Evolutionary conservation across 1,140 invertebrate genomes (phyloP).

Genomic region (Propsilocerus akamusi): DNA sequence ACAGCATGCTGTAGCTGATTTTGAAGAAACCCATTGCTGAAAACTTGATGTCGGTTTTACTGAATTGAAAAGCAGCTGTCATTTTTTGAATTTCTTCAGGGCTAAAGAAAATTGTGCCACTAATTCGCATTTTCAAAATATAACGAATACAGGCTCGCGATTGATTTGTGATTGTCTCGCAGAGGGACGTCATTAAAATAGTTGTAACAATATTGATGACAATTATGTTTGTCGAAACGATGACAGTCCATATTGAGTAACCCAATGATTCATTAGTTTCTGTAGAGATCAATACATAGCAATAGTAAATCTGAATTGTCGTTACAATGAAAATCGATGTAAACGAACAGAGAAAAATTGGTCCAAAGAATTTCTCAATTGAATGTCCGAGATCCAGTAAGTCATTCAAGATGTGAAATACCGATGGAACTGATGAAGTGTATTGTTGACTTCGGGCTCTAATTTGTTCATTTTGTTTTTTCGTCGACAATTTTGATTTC

Average conservation of each 20-base stretch:
- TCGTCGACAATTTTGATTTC: not conserved
- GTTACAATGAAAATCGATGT: not conserved
- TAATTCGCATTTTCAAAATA: not conserved
- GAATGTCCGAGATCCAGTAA: not conserved
- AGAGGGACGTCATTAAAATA: not conserved
- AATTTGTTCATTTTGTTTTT: not conserved
- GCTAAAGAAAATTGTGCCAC: not conserved
- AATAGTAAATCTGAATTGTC: not conserved
- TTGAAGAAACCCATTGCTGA: not conserved
- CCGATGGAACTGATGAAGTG: no score
- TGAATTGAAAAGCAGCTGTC: not conserved
- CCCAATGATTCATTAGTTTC: not conserved
- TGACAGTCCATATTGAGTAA: not conserved
- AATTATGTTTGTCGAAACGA: not conserved
- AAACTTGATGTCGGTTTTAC: not conserved
- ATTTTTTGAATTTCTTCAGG: not conserved
- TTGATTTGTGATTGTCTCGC: not conserved
- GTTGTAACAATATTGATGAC: not conserved
- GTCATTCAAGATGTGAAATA: not conserved
- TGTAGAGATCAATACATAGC: not conserved
- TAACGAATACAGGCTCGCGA: not conserved
- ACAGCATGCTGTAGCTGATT: not conserved
- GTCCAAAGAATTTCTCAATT: not conserved
- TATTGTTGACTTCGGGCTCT: not conserved
- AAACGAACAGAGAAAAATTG: not conserved